phyloP scores from a whole-genome alignment of 2,797 vertebrate genomes.

The Mus caroli region DNA sequence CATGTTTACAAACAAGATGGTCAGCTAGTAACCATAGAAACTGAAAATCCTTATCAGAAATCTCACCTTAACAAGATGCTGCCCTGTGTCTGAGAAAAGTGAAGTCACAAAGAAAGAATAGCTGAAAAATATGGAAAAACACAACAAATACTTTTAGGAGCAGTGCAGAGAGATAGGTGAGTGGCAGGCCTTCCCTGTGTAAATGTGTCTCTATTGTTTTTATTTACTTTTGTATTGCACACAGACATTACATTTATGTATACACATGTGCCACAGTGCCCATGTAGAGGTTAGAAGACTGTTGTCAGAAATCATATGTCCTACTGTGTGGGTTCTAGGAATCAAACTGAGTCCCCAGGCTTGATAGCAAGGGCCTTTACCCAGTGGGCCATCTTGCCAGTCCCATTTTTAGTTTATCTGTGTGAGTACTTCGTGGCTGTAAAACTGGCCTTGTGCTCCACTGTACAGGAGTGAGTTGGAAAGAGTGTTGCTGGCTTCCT shows the following conservation, averaged over 20 bases:
- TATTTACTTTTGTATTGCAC: not conserved
- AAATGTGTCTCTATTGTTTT: conserved; percentile 28
- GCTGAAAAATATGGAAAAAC: not conserved
- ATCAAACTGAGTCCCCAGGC: not conserved
- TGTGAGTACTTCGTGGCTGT: not conserved
- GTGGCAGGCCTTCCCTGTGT: not conserved
- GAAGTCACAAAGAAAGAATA: not conserved
- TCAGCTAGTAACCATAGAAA: not conserved
- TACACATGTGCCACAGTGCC: not conserved
- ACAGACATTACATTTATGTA: not conserved
- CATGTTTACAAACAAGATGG: not conserved
- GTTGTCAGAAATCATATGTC: not conserved
- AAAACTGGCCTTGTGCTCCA: conserved; percentile 27
- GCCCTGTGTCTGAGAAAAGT: not conserved
- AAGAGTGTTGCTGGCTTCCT: not conserved
- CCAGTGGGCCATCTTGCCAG: not conserved
- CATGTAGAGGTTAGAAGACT: not conserved
- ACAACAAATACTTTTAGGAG: not conserved
- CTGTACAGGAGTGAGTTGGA: not conserved
- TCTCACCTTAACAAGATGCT: not conserved
- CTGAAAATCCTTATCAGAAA: not conserved
- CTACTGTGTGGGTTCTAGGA: not conserved
- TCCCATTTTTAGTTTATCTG: not conserved
- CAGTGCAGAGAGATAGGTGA: not conserved
- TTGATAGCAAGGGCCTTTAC: not conserved